Evolutionary conservation across 2,113 vertebrate genomes (phyloP).

Genomic region (Catharus minimus): DNA sequence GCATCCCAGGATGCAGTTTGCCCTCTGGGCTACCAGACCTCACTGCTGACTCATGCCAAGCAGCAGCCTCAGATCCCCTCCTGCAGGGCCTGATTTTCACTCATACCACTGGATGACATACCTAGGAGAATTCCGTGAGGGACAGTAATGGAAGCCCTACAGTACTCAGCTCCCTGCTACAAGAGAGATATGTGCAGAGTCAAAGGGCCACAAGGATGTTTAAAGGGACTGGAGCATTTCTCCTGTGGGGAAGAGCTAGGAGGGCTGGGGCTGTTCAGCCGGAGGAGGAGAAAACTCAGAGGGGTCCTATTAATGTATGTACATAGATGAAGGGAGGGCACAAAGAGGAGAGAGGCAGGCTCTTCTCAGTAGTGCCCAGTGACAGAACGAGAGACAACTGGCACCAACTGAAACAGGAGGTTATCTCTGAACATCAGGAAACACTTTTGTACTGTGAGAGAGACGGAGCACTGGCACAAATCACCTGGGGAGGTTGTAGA

Average conservation of each 20-base stretch:
- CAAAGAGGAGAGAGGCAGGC: not conserved
- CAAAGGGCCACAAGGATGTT: not conserved
- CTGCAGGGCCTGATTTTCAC: not conserved
- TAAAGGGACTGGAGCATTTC: not conserved
- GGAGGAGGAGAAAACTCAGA: not conserved
- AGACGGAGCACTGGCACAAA: not conserved
- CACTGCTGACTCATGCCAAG: not conserved
- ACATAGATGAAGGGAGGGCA: fast-evolving
- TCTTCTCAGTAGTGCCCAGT: not conserved
- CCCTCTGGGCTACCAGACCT: not conserved
- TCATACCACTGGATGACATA: not conserved
- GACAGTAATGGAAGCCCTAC: not conserved
- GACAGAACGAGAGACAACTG: not conserved
- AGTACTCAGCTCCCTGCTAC: not conserved
- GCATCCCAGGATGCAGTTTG: not conserved
- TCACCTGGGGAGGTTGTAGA: fast-evolving
- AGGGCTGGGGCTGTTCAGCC: not conserved
- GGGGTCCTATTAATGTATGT: too few species aligned
- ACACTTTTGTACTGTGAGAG: not conserved
- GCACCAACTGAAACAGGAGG: not conserved
- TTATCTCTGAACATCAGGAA: too few species aligned
- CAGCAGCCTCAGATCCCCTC: not conserved
- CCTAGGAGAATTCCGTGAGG: not conserved
- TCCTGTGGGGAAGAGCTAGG: not conserved
- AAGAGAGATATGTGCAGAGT: not conserved